phyloP scores from a whole-genome alignment of 2,113 vertebrate genomes.

The Poeciliopsis occidentalis region DNA sequence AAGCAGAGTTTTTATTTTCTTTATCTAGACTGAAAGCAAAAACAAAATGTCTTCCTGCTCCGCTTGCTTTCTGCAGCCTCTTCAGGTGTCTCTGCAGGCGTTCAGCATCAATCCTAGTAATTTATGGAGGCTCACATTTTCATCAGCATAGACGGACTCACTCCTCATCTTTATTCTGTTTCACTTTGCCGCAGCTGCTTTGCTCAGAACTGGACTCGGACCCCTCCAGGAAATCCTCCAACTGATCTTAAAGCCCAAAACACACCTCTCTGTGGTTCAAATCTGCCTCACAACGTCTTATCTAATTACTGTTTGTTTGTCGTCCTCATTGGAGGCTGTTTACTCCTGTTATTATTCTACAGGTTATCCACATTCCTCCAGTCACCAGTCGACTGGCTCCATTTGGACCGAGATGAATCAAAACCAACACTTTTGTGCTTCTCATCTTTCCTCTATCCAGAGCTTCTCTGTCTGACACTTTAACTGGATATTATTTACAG shows the following conservation, averaged over 20 bases:
- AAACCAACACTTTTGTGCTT: neutral
- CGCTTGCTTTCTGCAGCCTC: neutral
- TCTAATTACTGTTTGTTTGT: constrained; percentile 1
- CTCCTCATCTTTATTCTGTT: constrained; percentile 17
- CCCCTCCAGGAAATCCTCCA: neutral
- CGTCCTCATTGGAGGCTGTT: neutral
- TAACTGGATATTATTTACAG: neutral
- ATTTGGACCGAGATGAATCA: neutral
- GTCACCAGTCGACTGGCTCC: neutral
- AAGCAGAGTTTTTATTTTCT: constrained; percentile 1
- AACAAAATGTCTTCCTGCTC: neutral
- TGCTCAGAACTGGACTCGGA: neutral
- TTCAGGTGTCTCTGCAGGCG: constrained; percentile 5
- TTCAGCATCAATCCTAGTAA: constrained; percentile 33
- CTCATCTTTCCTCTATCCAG: neutral
- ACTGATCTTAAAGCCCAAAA: constrained; percentile 1
- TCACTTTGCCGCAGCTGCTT: constrained; percentile 1
- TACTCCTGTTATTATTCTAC: neutral
- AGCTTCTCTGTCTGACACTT: neutral
- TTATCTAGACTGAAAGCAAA: constrained; percentile 2
- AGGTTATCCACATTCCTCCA: neutral
- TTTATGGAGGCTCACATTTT: constrained; percentile 44
- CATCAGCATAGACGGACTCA: neutral
- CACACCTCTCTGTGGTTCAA: neutral
- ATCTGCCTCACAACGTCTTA: neutral